Percentiles rank a stretch among this genome's conserved stretches.
Conservation (phyloP, 1,140 invertebrate genomes). For the Diorhabda elongata region DNA sequence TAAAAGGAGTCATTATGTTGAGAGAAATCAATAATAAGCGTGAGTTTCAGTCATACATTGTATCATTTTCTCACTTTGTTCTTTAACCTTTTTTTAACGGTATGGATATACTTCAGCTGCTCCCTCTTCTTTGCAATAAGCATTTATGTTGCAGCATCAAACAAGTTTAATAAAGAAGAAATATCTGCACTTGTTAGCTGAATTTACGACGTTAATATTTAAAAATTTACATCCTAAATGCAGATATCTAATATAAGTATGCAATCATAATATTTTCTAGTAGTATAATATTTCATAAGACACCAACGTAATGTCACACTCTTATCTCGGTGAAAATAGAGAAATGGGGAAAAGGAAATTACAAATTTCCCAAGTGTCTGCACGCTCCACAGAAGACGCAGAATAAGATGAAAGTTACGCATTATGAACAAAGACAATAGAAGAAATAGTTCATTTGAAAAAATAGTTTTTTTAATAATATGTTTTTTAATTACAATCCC, state of each 20-base stretch:
- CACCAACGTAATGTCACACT: constrained; percentile 29
- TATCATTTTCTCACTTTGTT: too few relatives aligned
- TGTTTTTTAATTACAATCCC: too few relatives aligned
- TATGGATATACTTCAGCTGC: too few relatives aligned
- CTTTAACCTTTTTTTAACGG: too few relatives aligned
- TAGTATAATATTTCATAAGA: constrained; percentile 11
- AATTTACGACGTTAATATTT: constrained; percentile 8
- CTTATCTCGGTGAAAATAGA: constrained; percentile 35
- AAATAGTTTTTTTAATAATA: too few relatives aligned
- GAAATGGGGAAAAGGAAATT: constrained; percentile 35
- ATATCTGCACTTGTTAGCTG: constrained; percentile 3
- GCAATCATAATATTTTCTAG: constrained; percentile 12
- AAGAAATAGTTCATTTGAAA: too few relatives aligned
- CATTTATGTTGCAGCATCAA: not conserved
- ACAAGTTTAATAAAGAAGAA: constrained; percentile 1
- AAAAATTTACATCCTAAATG: constrained; percentile 10
- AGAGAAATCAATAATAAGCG: too few relatives aligned
- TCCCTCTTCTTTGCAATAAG: not conserved
- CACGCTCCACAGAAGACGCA: constrained; percentile 17
- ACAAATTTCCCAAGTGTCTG: constrained; percentile 39
- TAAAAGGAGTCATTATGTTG: too few relatives aligned
- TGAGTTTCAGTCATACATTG: too few relatives aligned
- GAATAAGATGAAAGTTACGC: not conserved
- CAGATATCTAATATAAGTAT: constrained; percentile 7
- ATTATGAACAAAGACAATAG: not conserved